phyloP scores from a whole-genome alignment of 2,113 vertebrate species.

The Pycnonotus jocosus region DNA sequence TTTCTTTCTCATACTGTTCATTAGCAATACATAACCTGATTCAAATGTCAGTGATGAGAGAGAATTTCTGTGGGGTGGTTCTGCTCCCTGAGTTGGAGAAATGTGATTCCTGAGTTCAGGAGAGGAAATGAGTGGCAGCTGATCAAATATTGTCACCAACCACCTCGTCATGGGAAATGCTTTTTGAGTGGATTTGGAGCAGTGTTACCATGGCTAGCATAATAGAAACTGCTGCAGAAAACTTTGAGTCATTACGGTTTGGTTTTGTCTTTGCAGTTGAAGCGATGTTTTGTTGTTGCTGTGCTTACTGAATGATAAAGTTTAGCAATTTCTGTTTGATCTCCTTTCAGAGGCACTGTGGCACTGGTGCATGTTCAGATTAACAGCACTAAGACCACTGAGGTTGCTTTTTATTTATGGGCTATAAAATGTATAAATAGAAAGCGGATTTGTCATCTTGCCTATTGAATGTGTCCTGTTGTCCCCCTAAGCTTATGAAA shows the following conservation, averaged over 20 bases:
- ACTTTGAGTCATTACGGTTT: background rate
- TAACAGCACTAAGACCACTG: background rate
- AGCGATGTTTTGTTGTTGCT: rapidly evolving
- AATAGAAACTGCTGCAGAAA: background rate
- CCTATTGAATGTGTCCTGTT: background rate
- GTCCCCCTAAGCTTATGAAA: slow-evolving; percentile 22
- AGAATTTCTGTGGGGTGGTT: background rate
- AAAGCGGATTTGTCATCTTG: slow-evolving; percentile 33
- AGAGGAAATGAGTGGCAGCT: slow-evolving; percentile 31
- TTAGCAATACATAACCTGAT: background rate
- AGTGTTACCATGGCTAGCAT: background rate
- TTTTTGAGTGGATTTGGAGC: background rate
- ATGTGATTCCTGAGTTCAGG: background rate
- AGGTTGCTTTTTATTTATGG: slow-evolving; percentile 23
- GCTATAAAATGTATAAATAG: slow-evolving; percentile 16
- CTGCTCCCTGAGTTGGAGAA: background rate
- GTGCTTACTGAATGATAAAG: background rate
- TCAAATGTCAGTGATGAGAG: background rate
- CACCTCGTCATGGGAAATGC: background rate
- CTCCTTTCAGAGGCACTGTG: background rate
- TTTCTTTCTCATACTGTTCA: background rate
- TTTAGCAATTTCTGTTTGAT: background rate
- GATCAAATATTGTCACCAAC: background rate
- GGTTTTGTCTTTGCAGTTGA: background rate
- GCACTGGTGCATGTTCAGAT: background rate